Evolutionary conservation across 2,797 vertebrate genomes (phyloP).

Genomic region (Coregonus sp.): DNA sequence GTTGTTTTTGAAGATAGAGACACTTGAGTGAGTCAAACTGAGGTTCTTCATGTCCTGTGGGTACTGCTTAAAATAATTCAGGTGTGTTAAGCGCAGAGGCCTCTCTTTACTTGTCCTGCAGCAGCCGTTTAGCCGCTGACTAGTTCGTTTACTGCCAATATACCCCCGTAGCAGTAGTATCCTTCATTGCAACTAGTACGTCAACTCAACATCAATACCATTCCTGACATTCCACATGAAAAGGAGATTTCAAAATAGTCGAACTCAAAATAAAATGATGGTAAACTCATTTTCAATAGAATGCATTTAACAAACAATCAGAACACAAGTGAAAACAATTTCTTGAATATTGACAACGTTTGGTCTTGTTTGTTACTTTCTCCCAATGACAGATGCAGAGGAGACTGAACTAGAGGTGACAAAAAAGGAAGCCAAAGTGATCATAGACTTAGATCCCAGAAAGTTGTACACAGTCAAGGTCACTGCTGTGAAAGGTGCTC

Average conservation of each 20-base stretch:
- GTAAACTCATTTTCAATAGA: too few relatives aligned
- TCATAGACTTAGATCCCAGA: constrained; percentile 85
- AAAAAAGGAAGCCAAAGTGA: constrained; percentile 83
- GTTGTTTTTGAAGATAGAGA: not conserved
- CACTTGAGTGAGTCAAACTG: not conserved
- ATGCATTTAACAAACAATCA: too few relatives aligned
- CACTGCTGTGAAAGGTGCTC: constrained; percentile 77
- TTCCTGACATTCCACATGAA: not conserved
- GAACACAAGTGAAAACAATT: too few relatives aligned
- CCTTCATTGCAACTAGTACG: too few relatives aligned
- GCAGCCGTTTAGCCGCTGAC: not conserved
- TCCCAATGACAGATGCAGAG: constrained; percentile 71
- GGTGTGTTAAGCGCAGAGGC: constrained; percentile 18
- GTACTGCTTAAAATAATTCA: constrained; percentile 4
- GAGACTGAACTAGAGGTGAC: constrained; percentile 81
- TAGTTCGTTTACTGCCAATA: not conserved
- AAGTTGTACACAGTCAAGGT: constrained; percentile 86
- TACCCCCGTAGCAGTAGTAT: not conserved
- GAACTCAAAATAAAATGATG: too few relatives aligned
- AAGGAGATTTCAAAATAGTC: not conserved
- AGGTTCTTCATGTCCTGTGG: not conserved
- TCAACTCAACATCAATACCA: not conserved
- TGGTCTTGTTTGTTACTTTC: not conserved
- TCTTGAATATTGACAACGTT: not conserved
- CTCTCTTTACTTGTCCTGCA: constrained; percentile 13